Base-by-base conservation (phyloP, 2,797 vertebrate species). In the Eptatretus atami region DNA sequence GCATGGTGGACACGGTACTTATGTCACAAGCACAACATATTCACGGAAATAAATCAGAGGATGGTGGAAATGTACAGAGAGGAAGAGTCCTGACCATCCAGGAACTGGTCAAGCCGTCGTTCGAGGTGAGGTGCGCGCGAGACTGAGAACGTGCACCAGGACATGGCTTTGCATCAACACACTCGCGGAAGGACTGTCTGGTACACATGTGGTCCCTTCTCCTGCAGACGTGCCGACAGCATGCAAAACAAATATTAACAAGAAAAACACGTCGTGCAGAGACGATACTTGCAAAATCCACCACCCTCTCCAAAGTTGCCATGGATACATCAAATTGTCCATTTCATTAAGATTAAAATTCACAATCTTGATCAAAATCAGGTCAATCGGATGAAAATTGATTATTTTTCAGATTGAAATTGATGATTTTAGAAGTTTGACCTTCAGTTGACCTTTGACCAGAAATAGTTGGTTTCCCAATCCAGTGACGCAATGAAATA, bases 111-210 rank as follows among this genome's bases (percentile, higher is more conserved):
- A 86, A 94, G 92, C 72, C 72, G 77, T 66, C 87, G 80, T 75
- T 98, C 90, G 74, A 98, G 79, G 69, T 98, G n/a, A 98, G 53
- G 88, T 98, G 66, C 90, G 82, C 2, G 90, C 90, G n/a, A 3
- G 87, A 95, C 65, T 96, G 90, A 5, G 90, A 96, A 63, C 88
- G 83, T 1, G 90, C 90, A 54, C 88, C 88, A 57, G 64, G 88
- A 95, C 90, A 94, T 96, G 66, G 88, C 88, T 74, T 84, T 90
- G 69, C 90, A 73, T 98, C 88, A 70, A 98, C 70, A 94, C 93
- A 74, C 95, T 96, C 15, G 88, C 90, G 57, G 86, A 94, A 1
- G 86, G 90, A 70, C 87, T 9, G 87, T 95, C 71, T 96, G 90
- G 75, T 87, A 96, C 72, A 96, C 88, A 71, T 96, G 90, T 71